Evolutionary conservation across 2,113 vertebrate genomes (phyloP).

Genomic region (Solea solea): DNA sequence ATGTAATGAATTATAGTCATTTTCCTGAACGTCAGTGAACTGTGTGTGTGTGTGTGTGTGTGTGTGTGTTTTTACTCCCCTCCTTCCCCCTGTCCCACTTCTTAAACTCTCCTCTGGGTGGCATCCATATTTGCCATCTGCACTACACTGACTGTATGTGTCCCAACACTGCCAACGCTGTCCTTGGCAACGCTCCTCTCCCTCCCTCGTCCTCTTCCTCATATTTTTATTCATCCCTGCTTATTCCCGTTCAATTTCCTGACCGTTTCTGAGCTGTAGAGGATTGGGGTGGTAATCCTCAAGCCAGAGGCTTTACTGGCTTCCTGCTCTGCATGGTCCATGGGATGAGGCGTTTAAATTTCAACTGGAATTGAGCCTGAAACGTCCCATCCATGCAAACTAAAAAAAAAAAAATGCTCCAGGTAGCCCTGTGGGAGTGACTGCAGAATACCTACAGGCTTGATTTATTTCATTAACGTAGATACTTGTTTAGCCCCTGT

Average conservation of each 20-base stretch:
- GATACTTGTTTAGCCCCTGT: slow-evolving; percentile 1
- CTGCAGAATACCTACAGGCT: slow-evolving; percentile 39
- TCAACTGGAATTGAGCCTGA: slow-evolving; percentile 51
- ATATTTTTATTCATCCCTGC: slow-evolving; percentile 62
- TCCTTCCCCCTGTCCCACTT: slow-evolving; percentile 28
- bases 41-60: background rate
- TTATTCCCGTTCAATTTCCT: slow-evolving; percentile 66
- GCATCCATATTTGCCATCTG: slow-evolving; percentile 70
- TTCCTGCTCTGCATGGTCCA: slow-evolving; percentile 32
- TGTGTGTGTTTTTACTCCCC: background rate
- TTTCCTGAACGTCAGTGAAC: slow-evolving; percentile 21
- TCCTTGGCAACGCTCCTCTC: slow-evolving; percentile 51
- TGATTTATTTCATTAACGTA: slow-evolving; percentile 33
- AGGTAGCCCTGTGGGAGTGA: slow-evolving; percentile 48
- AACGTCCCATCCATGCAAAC: slow-evolving; percentile 34
- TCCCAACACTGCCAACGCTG: slow-evolving; percentile 49
- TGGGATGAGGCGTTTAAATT: slow-evolving; percentile 54
- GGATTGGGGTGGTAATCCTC: slow-evolving; percentile 64
- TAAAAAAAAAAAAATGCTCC: slow-evolving; percentile 37
- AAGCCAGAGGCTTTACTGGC: slow-evolving; percentile 54
- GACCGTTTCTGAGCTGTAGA: slow-evolving; percentile 50
- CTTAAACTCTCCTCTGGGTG: slow-evolving; percentile 63
- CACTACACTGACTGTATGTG: slow-evolving; percentile 40
- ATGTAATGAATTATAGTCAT: slow-evolving; percentile 56
- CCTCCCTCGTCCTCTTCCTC: slow-evolving; percentile 53